phyloP scores from a whole-genome alignment of 2,113 vertebrate genomes.

The Scalopus aquaticus region DNA sequence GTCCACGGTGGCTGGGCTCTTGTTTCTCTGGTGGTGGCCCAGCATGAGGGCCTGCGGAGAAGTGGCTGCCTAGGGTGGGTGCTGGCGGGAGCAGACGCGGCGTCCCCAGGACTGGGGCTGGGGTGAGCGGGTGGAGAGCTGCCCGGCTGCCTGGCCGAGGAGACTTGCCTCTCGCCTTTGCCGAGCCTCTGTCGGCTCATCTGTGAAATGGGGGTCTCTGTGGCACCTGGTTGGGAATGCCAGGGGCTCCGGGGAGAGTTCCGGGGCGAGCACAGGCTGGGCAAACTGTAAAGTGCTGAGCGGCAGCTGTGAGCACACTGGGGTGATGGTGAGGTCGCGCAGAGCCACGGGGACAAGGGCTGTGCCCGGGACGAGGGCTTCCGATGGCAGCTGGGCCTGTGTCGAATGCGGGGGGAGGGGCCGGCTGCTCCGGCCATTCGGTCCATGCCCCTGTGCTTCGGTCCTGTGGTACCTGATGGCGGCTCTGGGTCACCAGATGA shows the following conservation, averaged over 20 bases:
- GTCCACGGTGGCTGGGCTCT: not conserved
- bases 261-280: not conserved
- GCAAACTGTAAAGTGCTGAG: not conserved
- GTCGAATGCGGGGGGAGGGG: too few species aligned
- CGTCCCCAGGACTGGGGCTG: not conserved
- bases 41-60: not conserved
- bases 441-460: too few species aligned
- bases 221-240: not conserved
- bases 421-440: too few species aligned
- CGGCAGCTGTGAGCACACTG: rapidly evolving
- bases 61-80: not conserved
- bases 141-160: not conserved
- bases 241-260: not conserved
- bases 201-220: not conserved
- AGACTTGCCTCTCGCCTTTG: not conserved
- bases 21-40: rapidly evolving
- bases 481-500: not conserved
- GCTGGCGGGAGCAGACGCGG: not conserved
- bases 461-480: too few species aligned
- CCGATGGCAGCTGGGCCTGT: too few species aligned
- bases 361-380: too few species aligned
- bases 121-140: not conserved
- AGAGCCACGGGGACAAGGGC: too few species aligned
- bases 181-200: not conserved
- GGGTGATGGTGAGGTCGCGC: too few species aligned